Evolutionary conservation across 2,797 vertebrate species (phyloP).

Genomic region (Podarcis lilfordi): DNA sequence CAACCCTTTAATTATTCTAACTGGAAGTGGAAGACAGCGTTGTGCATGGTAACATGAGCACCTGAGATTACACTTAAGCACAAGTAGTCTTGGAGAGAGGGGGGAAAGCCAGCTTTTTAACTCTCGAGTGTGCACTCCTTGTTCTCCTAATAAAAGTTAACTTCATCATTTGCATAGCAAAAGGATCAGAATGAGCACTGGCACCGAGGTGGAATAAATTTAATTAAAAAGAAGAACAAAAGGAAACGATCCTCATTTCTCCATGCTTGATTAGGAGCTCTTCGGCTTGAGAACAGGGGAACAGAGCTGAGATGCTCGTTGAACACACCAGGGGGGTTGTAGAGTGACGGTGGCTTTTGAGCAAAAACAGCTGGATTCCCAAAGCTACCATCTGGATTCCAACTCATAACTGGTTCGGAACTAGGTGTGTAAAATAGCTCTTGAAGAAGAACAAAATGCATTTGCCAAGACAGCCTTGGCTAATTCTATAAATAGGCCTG

Average conservation of each 20-base stretch:
- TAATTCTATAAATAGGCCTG: slow-evolving; percentile 37
- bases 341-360: slow-evolving; percentile 54
- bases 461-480: slow-evolving; percentile 37
- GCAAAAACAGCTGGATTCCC: slow-evolving; percentile 63
- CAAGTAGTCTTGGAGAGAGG: slow-evolving; percentile 57
- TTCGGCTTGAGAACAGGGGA: slow-evolving; percentile 68
- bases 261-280: slow-evolving; percentile 70
- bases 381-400: slow-evolving; percentile 55
- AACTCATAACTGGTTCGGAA: slow-evolving; percentile 45
- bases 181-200: slow-evolving; percentile 68
- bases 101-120: slow-evolving; percentile 40
- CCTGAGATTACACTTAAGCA: slow-evolving; percentile 67
- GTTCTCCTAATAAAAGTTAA: slow-evolving; percentile 68
- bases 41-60: slow-evolving; percentile 63
- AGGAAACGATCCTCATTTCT: slow-evolving; percentile 69
- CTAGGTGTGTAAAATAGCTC: slow-evolving; percentile 38
- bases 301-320: slow-evolving; percentile 61
- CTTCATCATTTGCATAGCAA: slow-evolving; percentile 76
- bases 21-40: slow-evolving; percentile 63
- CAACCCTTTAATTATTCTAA: slow-evolving; percentile 66
- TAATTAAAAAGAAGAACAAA: slow-evolving; percentile 80
- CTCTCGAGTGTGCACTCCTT: slow-evolving; percentile 61
- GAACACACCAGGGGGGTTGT: slow-evolving; percentile 40
- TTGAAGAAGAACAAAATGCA: slow-evolving; percentile 22
- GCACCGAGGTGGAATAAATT: slow-evolving; percentile 72